phyloP scores from a whole-genome alignment of 1,140 invertebrate genomes.

The Hycleus cichorii region DNA sequence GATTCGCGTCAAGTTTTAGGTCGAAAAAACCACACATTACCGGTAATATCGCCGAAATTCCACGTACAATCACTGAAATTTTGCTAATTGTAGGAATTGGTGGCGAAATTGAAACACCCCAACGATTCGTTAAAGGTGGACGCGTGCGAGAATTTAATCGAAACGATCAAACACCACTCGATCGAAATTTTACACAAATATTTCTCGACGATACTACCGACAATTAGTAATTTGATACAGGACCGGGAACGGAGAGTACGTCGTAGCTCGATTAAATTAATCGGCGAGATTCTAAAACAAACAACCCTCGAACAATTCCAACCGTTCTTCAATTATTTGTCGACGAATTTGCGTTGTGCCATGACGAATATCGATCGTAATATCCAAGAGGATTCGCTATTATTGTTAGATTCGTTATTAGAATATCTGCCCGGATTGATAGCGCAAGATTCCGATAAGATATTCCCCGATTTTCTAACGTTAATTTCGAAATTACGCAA shows the following conservation, averaged over 20 bases:
- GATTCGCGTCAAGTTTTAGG: constrained; percentile 56
- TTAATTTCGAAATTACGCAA: constrained; percentile 64
- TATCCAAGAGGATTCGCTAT: constrained; percentile 74
- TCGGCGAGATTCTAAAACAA: constrained; percentile 53
- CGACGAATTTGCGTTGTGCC: constrained; percentile 71
- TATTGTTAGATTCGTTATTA: constrained; percentile 65
- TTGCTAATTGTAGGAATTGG: constrained; percentile 51
- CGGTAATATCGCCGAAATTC: constrained; percentile 39
- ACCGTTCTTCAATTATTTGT: constrained; percentile 67
- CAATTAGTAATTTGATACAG: constrained; percentile 57
- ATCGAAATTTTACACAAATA: constrained; percentile 50
- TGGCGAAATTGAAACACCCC: constrained; percentile 69
- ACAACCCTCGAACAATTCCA: constrained; percentile 42
- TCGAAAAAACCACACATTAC: constrained; percentile 61
- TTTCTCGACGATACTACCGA: constrained; percentile 60
- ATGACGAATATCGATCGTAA: constrained; percentile 77
- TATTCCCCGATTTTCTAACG: constrained; percentile 69
- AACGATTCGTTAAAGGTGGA: constrained; percentile 62
- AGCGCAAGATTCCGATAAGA: constrained; percentile 54
- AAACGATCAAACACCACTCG: constrained; percentile 53
- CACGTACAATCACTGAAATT: background rate
- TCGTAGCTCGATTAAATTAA: constrained; percentile 57
- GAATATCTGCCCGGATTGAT: constrained; percentile 53
- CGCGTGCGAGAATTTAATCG: constrained; percentile 62
- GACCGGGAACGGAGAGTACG: constrained; percentile 67